Evolutionary conservation across 1,140 invertebrate genomes (phyloP).

Genomic region (Phymorhynchus buccinoides): DNA sequence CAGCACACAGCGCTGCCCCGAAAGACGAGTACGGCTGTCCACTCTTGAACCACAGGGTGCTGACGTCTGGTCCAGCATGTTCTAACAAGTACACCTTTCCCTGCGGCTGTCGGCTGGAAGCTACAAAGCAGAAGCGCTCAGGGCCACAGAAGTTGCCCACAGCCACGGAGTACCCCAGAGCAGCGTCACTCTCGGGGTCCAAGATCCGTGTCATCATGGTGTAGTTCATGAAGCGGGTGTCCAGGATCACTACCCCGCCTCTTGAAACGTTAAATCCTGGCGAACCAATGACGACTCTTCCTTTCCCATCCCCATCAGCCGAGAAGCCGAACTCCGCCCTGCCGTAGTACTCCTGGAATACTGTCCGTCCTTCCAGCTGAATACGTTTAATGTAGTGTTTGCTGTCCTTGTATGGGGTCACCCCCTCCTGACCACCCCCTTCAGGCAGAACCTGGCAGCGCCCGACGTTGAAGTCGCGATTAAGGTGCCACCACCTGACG

Average conservation of each 20-base stretch:
- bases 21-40: constrained; percentile 81
- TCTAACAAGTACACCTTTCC: neutral
- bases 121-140: neutral
- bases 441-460: neutral
- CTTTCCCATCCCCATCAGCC: neutral
- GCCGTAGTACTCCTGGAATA: neutral
- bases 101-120: neutral
- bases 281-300: too few species aligned
- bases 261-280: too few species aligned
- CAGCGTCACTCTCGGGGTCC: neutral
- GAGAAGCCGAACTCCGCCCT: neutral
- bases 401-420: neutral
- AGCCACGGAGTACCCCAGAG: neutral
- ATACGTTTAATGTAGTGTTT: neutral
- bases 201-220: neutral
- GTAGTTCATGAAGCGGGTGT: neutral
- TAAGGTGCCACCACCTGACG: neutral
- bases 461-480: neutral
- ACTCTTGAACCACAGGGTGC: too few species aligned
- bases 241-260: neutral
- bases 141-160: constrained; percentile 17
- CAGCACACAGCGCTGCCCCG: constrained; percentile 80
- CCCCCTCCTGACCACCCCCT: neutral
- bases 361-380: neutral
- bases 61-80: too few species aligned